phyloP scores from a whole-genome alignment of 2,797 vertebrate genomes.

The Simalia tracyae region DNA sequence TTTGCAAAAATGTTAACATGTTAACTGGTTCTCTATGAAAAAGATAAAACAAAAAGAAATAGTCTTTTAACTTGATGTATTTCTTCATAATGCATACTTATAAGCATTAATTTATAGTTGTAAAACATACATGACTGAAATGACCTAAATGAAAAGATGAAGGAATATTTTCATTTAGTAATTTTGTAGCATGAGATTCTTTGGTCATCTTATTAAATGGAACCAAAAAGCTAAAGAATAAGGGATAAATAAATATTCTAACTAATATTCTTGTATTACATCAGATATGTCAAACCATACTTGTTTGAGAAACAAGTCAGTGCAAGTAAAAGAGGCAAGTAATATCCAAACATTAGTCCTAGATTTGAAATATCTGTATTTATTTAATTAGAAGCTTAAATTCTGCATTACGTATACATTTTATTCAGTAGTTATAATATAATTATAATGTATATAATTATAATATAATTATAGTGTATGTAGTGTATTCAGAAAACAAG shows the following conservation, averaged over 20 bases:
- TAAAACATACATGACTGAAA: not conserved
- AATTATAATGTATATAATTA: too few species aligned
- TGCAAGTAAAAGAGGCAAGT: not conserved
- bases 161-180: not conserved
- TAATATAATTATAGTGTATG: not conserved
- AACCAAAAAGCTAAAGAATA: not conserved
- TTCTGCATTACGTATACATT: too few species aligned
- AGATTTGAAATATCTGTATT: not conserved
- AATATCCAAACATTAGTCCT: not conserved
- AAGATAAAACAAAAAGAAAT: not conserved
- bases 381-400: not conserved
- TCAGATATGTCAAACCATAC: not conserved
- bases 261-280: not conserved
- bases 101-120: not conserved
- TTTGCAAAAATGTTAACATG: not conserved
- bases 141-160: not conserved
- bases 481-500: slow-evolving; percentile 6
- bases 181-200: not conserved
- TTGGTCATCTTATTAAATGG: not conserved
- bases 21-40: not conserved
- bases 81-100: too few species aligned
- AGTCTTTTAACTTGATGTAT: not conserved
- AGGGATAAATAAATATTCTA: not conserved
- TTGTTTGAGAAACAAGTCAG: not conserved
- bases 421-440: too few species aligned